phyloP scores from a whole-genome alignment of 2,888 invertebrate genomes.

The Catocala sponsa region DNA sequence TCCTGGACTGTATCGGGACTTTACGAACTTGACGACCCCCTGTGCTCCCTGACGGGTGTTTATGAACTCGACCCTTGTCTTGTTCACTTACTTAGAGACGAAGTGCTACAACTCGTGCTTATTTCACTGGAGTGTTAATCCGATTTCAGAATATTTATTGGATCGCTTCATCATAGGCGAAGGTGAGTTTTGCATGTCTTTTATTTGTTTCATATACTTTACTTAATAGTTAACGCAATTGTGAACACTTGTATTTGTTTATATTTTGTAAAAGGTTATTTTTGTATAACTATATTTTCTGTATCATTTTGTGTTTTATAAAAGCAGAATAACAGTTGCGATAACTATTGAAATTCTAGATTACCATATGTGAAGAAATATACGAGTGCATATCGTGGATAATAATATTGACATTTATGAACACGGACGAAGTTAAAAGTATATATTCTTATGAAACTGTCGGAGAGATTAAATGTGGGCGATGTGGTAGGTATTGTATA shows the following conservation, averaged over 20 bases:
- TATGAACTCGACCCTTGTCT: slow-evolving; percentile 64
- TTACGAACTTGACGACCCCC: slow-evolving; percentile 54
- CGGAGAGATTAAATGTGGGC: slow-evolving; percentile 43
- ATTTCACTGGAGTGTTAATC: slow-evolving; percentile 83
- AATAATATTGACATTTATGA: slow-evolving; percentile 49
- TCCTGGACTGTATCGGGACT: slow-evolving; percentile 66
- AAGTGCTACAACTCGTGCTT: slow-evolving; percentile 85
- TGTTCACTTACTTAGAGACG: slow-evolving; percentile 73
- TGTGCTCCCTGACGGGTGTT: slow-evolving; percentile 68
- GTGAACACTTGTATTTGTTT: neutral
- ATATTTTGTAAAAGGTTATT: neutral
- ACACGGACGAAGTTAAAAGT: slow-evolving; percentile 44
- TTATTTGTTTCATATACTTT: neutral
- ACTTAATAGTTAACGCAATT: neutral
- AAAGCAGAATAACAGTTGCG: slow-evolving; percentile 29
- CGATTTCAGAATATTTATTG: slow-evolving; percentile 83
- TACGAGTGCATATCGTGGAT: slow-evolving; percentile 29
- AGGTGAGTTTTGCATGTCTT: slow-evolving; percentile 69
- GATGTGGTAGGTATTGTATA: slow-evolving; percentile 44
- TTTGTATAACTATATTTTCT: slow-evolving; percentile 12
- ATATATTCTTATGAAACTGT: slow-evolving; percentile 39
- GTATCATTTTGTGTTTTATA: slow-evolving; percentile 25
- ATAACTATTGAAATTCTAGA: slow-evolving; percentile 38
- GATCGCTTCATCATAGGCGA: slow-evolving; percentile 74
- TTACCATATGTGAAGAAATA: slow-evolving; percentile 41